Percentiles rank a stretch among this genome's conserved stretches.
phyloP scores from a whole-genome alignment of 2,888 invertebrate genomes.

The Platerodrilus igneus region DNA sequence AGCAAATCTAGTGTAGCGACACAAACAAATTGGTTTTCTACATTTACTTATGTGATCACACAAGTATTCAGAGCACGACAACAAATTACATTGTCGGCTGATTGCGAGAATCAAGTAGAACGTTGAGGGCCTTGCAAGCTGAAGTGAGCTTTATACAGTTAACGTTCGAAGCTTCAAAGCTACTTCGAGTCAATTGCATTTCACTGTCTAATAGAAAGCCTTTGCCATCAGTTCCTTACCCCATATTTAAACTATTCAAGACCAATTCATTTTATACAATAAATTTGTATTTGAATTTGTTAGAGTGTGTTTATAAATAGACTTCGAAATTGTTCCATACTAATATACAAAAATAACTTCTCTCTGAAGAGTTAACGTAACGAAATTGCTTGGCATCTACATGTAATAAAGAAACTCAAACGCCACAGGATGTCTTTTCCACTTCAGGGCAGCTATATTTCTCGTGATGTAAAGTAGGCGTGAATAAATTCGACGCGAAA shows the following conservation, averaged over 20 bases:
- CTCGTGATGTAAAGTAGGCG: conserved; percentile 19
- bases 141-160: conserved; percentile 23
- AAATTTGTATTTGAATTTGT: too few species aligned
- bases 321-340: too few species aligned
- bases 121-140: conserved; percentile 24
- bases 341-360: too few species aligned
- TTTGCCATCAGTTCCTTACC: too few species aligned
- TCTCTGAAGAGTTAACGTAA: too few species aligned
- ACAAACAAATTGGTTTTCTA: conserved; percentile 43
- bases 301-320: too few species aligned
- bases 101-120: conserved; percentile 41
- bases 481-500: conserved; percentile 40
- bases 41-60: conserved; percentile 38
- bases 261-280: too few species aligned
- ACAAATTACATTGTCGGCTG: conserved; percentile 41
- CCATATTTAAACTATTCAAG: too few species aligned
- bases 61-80: conserved; percentile 39
- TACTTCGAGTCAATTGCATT: conserved; percentile 27
- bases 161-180: conserved; percentile 27
- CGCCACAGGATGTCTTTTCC: conserved; percentile 29
- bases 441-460: conserved; percentile 25
- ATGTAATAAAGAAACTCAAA: conserved; percentile 31
- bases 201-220: conserved; percentile 24
- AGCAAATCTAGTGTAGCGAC: conserved; percentile 35
- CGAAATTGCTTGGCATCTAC: conserved; percentile 24